Evolutionary conservation across 2,888 invertebrate species (phyloP).

Genomic region (Achlya flavicornis): DNA sequence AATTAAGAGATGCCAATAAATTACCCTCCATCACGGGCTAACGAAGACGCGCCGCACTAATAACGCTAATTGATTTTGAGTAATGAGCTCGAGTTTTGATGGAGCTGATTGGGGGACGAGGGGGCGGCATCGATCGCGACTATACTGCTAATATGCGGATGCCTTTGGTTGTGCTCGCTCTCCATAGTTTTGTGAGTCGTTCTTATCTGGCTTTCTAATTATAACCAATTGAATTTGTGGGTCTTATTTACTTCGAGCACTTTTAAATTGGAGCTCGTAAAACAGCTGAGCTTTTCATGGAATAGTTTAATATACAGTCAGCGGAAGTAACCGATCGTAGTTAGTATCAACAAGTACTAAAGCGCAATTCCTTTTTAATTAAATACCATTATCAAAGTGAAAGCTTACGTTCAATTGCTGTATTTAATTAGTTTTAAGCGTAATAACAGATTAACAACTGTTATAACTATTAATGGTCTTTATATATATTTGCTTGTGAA

Average conservation of each 20-base stretch:
- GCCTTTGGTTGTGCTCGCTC: slow-evolving; percentile 27
- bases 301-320: background rate
- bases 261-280: slow-evolving; percentile 15
- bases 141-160: slow-evolving; percentile 34
- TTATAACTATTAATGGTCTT: too few relatives aligned
- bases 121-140: slow-evolving; percentile 64
- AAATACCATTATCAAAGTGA: slow-evolving; percentile 69
- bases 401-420: background rate
- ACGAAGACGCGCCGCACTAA: slow-evolving; percentile 84
- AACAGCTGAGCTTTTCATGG: slow-evolving; percentile 2
- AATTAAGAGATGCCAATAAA: slow-evolving; percentile 86
- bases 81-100: slow-evolving; percentile 83
- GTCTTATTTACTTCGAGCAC: slow-evolving; percentile 18
- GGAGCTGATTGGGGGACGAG: slow-evolving; percentile 73
- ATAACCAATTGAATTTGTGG: slow-evolving; percentile 32
- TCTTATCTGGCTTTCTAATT: slow-evolving; percentile 32
- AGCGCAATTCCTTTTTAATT: slow-evolving; percentile 67
- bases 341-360: slow-evolving; percentile 11
- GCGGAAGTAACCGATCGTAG: background rate
- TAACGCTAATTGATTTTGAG: slow-evolving; percentile 84
- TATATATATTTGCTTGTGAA: too few relatives aligned
- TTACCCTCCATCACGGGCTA: slow-evolving; percentile 85
- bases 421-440: too few relatives aligned
- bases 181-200: slow-evolving; percentile 30
- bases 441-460: too few relatives aligned